A percentile compares a stretch with the other conserved stretches of the same genome.
These are phyloP conservation scores for Rutilus rutilus DNA, from an alignment of 2,113 vertebrate genomes.

Conservation along the genomic window DNA sequence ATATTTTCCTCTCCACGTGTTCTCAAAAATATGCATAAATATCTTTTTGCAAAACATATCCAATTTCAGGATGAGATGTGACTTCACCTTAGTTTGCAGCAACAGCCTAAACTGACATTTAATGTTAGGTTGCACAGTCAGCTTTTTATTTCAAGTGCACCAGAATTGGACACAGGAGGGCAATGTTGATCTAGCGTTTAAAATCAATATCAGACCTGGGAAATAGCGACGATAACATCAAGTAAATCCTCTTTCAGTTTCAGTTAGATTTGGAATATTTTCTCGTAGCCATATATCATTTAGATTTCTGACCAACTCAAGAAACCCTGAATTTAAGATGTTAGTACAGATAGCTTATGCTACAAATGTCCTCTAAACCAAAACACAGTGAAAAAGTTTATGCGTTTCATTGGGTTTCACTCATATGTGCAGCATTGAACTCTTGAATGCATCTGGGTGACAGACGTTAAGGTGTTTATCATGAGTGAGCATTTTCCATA, in stretches of 20 bases:
- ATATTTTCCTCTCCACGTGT: too few species aligned
- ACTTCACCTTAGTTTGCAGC: not conserved
- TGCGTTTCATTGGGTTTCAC: not conserved
- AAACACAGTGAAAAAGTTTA: not conserved
- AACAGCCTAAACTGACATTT: not conserved
- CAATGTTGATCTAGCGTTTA: conserved; percentile 17
- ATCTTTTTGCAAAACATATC: not conserved
- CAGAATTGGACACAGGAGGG: not conserved
- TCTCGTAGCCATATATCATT: not conserved
- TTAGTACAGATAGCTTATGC: not conserved
- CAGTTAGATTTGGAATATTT: not conserved
- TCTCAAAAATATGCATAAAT: too few species aligned
- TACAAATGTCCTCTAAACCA: not conserved
- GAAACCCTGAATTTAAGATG: not conserved
- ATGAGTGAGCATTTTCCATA: not conserved
- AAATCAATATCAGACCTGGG: not conserved
- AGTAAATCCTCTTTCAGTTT: not conserved
- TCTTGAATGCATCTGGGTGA: not conserved
- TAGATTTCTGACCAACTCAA: not conserved
- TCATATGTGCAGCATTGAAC: not conserved
- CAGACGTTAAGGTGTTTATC: not conserved
- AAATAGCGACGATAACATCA: not conserved
- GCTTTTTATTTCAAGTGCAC: not conserved
- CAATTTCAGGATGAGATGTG: not conserved
- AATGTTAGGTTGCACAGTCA: not conserved